Evolutionary conservation across 1,140 invertebrate species (phyloP).

Genomic region (Luehdorfia chinensis): DNA sequence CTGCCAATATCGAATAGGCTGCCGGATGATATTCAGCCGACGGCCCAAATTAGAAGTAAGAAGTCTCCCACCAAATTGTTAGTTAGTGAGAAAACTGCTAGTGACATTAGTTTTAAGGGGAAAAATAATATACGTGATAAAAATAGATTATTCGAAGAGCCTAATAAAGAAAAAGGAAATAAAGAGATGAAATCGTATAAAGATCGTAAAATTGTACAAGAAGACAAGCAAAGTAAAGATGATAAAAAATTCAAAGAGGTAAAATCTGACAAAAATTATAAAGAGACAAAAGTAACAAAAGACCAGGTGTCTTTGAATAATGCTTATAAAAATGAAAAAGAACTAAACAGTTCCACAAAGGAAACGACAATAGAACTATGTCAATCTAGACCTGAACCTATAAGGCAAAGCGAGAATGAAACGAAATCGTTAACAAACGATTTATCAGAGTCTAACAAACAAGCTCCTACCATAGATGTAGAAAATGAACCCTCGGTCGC

Average conservation of each 20-base stretch:
- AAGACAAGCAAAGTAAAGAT: background rate
- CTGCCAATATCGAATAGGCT: constrained; percentile 55
- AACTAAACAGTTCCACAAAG: background rate
- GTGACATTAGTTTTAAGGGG: constrained; percentile 45
- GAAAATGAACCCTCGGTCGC: background rate
- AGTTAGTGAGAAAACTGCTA: constrained; percentile 45
- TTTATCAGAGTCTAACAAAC: background rate
- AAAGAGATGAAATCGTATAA: constrained; percentile 18
- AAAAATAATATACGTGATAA: constrained; percentile 23
- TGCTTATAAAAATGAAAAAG: background rate
- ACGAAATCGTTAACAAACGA: background rate
- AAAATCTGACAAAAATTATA: background rate
- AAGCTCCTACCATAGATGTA: background rate
- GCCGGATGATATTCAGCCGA: constrained; percentile 62
- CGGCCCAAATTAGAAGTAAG: constrained; percentile 55
- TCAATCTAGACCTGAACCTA: background rate
- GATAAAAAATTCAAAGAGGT: background rate
- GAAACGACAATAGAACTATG: background rate
- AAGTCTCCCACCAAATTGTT: constrained; percentile 62
- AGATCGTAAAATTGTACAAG: background rate
- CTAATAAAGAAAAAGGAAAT: constrained; percentile 16
- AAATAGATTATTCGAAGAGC: constrained; percentile 13
- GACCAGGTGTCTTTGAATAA: background rate
- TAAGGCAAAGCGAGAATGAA: background rate
- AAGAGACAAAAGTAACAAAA: background rate